Evolutionary conservation across 92 coral and sea anemone species (phyloP).

Genomic region (Epizoanthus illoricatus): DNA sequence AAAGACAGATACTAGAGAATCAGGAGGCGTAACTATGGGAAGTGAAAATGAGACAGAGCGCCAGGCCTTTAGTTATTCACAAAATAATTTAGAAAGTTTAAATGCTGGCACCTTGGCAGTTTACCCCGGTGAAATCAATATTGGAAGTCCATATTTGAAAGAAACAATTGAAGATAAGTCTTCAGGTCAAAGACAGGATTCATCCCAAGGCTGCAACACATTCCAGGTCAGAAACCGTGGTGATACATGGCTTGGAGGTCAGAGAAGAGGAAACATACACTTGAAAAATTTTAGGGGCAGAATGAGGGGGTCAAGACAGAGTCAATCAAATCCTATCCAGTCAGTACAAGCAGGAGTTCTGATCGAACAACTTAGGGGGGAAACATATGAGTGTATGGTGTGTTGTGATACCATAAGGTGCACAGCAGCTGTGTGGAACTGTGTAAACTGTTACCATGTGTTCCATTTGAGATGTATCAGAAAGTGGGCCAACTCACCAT

Average conservation of each 20-base stretch:
- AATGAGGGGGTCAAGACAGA: slow-evolving; percentile 16
- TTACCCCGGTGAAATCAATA: neutral
- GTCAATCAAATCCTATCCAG: slow-evolving; percentile 50
- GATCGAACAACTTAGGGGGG: slow-evolving; percentile 85
- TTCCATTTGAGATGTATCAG: slow-evolving; percentile 88
- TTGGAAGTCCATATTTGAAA: neutral
- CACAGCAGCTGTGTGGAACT: slow-evolving; percentile 83
- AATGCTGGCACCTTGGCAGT: neutral
- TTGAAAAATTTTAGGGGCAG: neutral
- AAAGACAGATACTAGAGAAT: neutral
- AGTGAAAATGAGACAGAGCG: neutral
- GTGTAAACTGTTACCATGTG: slow-evolving; percentile 87
- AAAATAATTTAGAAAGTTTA: neutral
- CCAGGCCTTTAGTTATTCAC: neutral
- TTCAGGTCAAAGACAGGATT: neutral
- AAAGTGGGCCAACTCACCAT: slow-evolving; percentile 91
- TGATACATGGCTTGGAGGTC: neutral
- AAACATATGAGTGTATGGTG: slow-evolving; percentile 96
- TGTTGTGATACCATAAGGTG: slow-evolving; percentile 88
- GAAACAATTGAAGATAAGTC: neutral
- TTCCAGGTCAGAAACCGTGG: neutral
- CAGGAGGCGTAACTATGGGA: neutral
- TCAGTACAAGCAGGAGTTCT: slow-evolving; percentile 87
- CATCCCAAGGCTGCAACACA: neutral
- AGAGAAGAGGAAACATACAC: neutral